phyloP scores from a whole-genome alignment of 1,140 invertebrate genomes.

The Lucilia sericata region DNA sequence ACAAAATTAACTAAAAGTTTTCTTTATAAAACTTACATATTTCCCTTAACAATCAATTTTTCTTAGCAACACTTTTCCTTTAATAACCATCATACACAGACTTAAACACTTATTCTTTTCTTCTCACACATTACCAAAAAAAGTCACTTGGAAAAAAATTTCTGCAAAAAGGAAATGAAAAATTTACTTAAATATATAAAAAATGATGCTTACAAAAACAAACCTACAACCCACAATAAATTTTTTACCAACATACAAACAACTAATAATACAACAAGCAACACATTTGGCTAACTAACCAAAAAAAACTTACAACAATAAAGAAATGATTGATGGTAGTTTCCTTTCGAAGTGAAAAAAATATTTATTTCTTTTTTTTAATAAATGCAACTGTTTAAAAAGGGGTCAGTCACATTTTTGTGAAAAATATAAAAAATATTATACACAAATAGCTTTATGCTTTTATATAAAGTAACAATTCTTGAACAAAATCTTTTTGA shows the following conservation, averaged over 20 bases:
- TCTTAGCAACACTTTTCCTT: no score
- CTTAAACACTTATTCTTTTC: neutral
- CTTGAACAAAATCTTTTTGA: no score
- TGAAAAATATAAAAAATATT: no score
- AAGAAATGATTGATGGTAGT: conserved; percentile 7
- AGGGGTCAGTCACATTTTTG: neutral
- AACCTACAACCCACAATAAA: neutral
- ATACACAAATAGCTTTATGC: no score
- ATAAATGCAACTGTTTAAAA: neutral
- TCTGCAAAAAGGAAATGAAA: neutral
- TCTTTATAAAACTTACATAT: no score
- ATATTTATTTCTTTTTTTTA: neutral
- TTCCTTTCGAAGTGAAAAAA: neutral
- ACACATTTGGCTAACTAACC: neutral
- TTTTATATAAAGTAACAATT: no score
- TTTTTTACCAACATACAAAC: neutral
- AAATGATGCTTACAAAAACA: neutral
- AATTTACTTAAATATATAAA: neutral
- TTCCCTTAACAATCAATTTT: no score
- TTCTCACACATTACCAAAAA: neutral
- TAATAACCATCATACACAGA: neutral
- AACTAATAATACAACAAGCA: neutral
- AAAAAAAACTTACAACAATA: neutral
- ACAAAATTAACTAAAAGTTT: no score
- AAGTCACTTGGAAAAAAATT: neutral